Conservation (phyloP, 1,140 invertebrate species). For the Sesamia nonagrioides region DNA sequence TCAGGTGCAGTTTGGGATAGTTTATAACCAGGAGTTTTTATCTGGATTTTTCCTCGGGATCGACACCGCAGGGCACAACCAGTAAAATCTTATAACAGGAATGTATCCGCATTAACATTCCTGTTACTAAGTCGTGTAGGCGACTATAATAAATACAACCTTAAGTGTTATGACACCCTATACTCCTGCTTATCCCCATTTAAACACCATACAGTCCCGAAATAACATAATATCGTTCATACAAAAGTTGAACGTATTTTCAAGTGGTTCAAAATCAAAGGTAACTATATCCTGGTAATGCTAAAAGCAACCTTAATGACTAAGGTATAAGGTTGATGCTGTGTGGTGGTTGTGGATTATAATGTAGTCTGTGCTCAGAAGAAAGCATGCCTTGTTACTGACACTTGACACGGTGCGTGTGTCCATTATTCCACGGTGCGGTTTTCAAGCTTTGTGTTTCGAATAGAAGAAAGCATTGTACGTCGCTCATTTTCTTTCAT, state of each 20-base stretch:
- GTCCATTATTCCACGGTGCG: slow-evolving; percentile 64
- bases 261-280: slow-evolving; percentile 58
- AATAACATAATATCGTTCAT: slow-evolving; percentile 41
- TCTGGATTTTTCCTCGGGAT: too few species aligned
- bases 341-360: slow-evolving; percentile 47
- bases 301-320: background rate
- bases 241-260: slow-evolving; percentile 54
- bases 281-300: slow-evolving; percentile 31
- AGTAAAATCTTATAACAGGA: slow-evolving; percentile 1
- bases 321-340: background rate
- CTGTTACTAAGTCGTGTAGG: background rate
- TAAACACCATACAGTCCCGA: slow-evolving; percentile 35
- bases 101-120: background rate
- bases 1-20: too few species aligned
- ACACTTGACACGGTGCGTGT: slow-evolving; percentile 76
- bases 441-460: background rate
- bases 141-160: slow-evolving; percentile 10
- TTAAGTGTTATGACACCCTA: slow-evolving; percentile 2
- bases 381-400: slow-evolving; percentile 80
- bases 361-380: slow-evolving; percentile 72
- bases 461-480: background rate
- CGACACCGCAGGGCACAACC: background rate
- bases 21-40: too few species aligned
- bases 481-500: slow-evolving; percentile 5
- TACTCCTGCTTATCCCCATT: background rate